Conservation (phyloP, 2,888 invertebrate species). For the Dyspetes luteomarginatus region DNA sequence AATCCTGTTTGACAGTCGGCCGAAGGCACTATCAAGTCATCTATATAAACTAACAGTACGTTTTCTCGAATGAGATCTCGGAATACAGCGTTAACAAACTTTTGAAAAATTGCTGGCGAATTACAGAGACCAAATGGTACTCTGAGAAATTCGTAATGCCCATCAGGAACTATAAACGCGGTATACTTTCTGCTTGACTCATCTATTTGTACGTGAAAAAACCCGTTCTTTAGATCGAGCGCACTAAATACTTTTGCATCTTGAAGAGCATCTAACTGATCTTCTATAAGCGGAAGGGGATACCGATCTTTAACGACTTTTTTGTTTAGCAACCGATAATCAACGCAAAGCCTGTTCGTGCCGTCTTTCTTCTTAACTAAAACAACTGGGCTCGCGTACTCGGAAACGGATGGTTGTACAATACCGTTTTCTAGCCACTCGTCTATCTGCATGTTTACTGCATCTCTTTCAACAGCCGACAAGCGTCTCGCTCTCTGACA, state of each 20-base stretch:
- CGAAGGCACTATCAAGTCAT: constrained; percentile 50
- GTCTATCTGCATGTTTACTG: constrained; percentile 70
- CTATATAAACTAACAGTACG: constrained; percentile 43
- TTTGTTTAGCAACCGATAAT: constrained; percentile 78
- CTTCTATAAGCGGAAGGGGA: constrained; percentile 61
- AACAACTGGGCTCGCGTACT: constrained; percentile 72
- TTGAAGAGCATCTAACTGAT: constrained; percentile 52
- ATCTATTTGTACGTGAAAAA: constrained; percentile 70
- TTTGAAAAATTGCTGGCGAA: constrained; percentile 67
- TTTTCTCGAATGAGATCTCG: constrained; percentile 50
- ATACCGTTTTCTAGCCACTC: constrained; percentile 72
- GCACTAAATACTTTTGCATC: constrained; percentile 62
- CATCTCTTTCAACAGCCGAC: constrained; percentile 62
- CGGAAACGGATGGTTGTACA: constrained; percentile 70
- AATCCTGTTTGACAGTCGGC: constrained; percentile 28
- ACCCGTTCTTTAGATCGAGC: constrained; percentile 69
- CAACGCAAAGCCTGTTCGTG: constrained; percentile 73
- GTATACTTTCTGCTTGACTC: constrained; percentile 68
- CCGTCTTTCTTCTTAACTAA: constrained; percentile 70
- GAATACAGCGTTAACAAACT: constrained; percentile 65
- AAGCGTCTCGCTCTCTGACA: constrained; percentile 67
- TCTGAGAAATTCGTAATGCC: constrained; percentile 69
- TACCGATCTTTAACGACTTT: constrained; percentile 71
- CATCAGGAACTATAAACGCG: constrained; percentile 68
- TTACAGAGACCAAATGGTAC: constrained; percentile 70